Base-by-base conservation (phyloP, 53 echinoderm and acorn worm genomes). In the Echinometra lucunter region DNA sequence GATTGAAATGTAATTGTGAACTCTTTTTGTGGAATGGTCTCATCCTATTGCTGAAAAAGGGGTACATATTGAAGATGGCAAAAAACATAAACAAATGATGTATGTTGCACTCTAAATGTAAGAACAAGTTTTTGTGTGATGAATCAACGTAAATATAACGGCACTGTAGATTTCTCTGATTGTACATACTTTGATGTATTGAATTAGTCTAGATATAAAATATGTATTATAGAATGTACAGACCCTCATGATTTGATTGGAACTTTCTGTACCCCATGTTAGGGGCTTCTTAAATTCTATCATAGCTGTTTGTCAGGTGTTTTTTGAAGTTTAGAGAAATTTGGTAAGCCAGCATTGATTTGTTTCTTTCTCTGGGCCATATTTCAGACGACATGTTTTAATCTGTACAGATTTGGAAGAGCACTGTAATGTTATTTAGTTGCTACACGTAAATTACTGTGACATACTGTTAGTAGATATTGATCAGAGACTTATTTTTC, bases 131-230 rank as follows among this genome's bases (percentile, higher is more conserved):
- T 85, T 60, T 89, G 89, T 89, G 89, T 89, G 88, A 56, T 88
- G 57, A 58, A 89, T 57, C 60, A 89, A 89, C 57, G 60, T 89
- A 32, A 89, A 89, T 89, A 91, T 91, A 91, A 45, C n/a, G 18
- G 91, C 69, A 63, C 91, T 69, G 42, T 78, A 91, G 70, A 92
- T 69, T 63, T 91, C 27, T 93, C 83, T 83, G 94, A 94, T n/a
- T 94, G 94, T 94, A 94, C 82, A 94, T 94, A 94, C 40, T 94
- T 94, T 94, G 94, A 85, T 94, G 94, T 94, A 82, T 66, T 58
- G 45, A 83, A 38, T 85, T 94, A 94, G 94, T 58, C 83, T 94
- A 94, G 94, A 94, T 93, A 93, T 91, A 35, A 45, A 74, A 74
- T 55, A 78, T 92, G 92, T 92, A 92, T 92, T 47, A 92, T 92